Conservation (phyloP, 2,113 vertebrate species). For the Petrocephalus zakoni region DNA sequence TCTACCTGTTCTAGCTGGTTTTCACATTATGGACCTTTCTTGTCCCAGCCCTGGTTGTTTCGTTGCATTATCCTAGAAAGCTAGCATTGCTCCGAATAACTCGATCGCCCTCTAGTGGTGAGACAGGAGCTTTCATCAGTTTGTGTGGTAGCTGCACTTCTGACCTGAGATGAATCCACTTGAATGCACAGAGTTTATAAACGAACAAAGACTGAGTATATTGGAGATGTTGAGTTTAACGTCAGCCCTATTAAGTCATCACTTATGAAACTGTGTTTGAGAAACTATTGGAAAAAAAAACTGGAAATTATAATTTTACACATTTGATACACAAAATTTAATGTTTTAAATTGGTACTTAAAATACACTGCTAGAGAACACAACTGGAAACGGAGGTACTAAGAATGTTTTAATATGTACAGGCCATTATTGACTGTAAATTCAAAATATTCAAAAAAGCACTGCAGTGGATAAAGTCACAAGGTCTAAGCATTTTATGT, state of each 20-base stretch:
- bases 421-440: constrained; percentile 56
- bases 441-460: constrained; percentile 22
- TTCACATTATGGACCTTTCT: background rate
- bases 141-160: background rate
- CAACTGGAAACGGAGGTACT: constrained; percentile 24
- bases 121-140: background rate
- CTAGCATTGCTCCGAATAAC: background rate
- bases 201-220: background rate
- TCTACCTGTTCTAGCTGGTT: background rate
- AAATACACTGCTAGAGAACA: constrained; percentile 13
- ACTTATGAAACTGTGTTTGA: background rate
- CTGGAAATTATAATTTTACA: background rate
- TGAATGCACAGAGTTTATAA: background rate
- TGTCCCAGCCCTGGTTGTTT: background rate
- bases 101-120: background rate
- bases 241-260: background rate
- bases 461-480: constrained; percentile 37
- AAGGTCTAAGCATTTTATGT: constrained; percentile 10
- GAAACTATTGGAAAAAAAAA: background rate
- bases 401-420: constrained; percentile 55
- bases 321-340: too few species aligned
- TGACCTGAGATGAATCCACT: background rate
- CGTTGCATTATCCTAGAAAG: background rate
- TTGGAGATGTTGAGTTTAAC: background rate
- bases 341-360: background rate